These are phyloP conservation scores for Peucedramus taeniatus DNA, from an alignment of 2,113 vertebrate species.

Conservation along the genomic window DNA sequence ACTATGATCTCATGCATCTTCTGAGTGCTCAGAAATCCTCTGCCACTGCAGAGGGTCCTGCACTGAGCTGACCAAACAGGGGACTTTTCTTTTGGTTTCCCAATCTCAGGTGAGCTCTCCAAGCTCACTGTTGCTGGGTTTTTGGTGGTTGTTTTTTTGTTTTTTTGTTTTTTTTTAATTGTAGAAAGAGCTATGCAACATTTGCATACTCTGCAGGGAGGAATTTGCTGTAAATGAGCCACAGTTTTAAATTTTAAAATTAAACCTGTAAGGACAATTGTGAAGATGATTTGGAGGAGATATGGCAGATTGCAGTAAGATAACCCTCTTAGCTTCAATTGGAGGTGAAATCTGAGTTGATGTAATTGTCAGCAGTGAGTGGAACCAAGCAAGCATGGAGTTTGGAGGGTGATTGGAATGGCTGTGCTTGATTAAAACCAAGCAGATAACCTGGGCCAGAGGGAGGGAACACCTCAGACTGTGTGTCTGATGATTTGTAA, in stretches of 20 bases:
- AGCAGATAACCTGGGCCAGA: not conserved
- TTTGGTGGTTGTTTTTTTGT: not conserved
- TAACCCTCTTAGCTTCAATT: not conserved
- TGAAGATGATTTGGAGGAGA: not conserved
- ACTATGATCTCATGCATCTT: not conserved
- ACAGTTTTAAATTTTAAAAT: not conserved
- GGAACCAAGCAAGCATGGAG: not conserved
- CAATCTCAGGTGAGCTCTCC: not conserved
- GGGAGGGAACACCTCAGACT: not conserved
- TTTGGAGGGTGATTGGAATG: not conserved
- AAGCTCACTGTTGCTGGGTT: not conserved
- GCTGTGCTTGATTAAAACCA: slow-evolving; percentile 16
- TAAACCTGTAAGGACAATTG: not conserved
- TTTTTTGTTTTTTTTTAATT: not conserved
- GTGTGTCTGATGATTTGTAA: slow-evolving; percentile 3
- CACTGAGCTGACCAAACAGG: not conserved
- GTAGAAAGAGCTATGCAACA: not conserved
- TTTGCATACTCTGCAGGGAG: not conserved
- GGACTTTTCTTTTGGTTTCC: not conserved
- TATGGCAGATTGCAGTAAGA: not conserved
- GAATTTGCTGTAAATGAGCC: not conserved
- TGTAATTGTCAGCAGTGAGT: not conserved
- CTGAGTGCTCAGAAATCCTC: not conserved
- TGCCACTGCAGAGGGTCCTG: not conserved
- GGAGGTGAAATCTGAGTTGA: not conserved